Base-by-base conservation (phyloP, 2,113 vertebrate species). In the Lampris incognitus region DNA sequence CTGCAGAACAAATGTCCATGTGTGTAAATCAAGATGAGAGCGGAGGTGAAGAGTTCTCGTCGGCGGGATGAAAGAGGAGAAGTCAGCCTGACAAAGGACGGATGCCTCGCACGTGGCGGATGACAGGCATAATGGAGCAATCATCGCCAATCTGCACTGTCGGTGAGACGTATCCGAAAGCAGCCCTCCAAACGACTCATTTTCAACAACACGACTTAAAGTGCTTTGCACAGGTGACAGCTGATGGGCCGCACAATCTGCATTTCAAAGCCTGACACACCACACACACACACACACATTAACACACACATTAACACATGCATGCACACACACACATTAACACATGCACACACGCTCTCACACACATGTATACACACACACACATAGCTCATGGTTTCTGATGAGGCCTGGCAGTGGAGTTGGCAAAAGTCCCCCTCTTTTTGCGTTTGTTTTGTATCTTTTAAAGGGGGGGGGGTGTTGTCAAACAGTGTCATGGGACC, bases 111-210 rank as follows among this genome's bases (percentile, higher is more conserved):
- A 81, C 88, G 81, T 78, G 41, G 48, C 65, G 9, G 79, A 85
- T 86, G 85, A 87, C 80, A 90, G 84, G 87, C 84, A 93, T 86
- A 93, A 94, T 91, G 67, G 91, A 93, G 91, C 90, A 91, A 93
- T 93, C 90, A 91, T 78, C 74, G 36, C 76, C 91, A 85, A 86
- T 89, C 84, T 81, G 87, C 85, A 82, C 82, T 81, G 87, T 79
- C 76, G 78, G 87, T 83, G 89, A 93, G 87, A 90, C 82, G 66
- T 84, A 88, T 90, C 90, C 87, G 84, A 85, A 77, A 70, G 80
- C 44, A 72, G 76, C 78, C 75, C 83, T 82, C 82, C 80, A 81
- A 88, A 75, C 87, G 82, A 68, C 83, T 90, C 86, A 66, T 85
- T 87, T 24, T 87, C 82, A 68, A 87, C 75, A 69, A 72, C 86